Evolutionary conservation across 1,140 invertebrate genomes (phyloP), one percentile per base, ranked within the genome.

Genomic region (Caenorhabditis inopinata): DNA sequence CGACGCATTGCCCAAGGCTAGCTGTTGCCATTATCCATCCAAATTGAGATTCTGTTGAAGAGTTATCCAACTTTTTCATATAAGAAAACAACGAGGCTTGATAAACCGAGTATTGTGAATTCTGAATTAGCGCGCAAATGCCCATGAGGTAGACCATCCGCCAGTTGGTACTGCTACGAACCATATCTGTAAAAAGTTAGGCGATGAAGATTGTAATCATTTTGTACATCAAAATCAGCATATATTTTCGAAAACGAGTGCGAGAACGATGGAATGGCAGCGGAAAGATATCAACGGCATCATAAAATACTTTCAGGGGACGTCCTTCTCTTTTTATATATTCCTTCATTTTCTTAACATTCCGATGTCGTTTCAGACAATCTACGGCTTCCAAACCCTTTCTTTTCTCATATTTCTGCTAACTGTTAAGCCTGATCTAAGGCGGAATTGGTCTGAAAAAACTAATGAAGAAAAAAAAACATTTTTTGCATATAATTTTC

Each of bases 21-120:
- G 58, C 35, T n/a, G 58, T 68, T 5, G 58, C 58, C 58, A 68
- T 68, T 21, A 68, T 68, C 58, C 58, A 68, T 38, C 58, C 58
- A 11, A 68, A 68, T 21, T 68, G 58, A 1, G 58, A 68, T 42
- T 68, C 58, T 0, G 58, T 68, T 1, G 58, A 29, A 18, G 58
- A 38, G 0, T 29, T 9, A 42, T 68, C 58, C 32, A 68, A 21
- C 7, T 68, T 68, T 21, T 68, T 68, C 16, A 68, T 12, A 68
- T 68, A 68, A 0, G 58, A 68, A 38, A 68, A 68, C 58, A 68
- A 38, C 11, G 58, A 68, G 21, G 58, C 38, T 6, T 38, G 58
- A 68, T 68, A 68, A 68, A 68, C 38, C 9, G 58, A 68, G n/a
- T 68, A 68, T 38, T 68, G 58, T 18, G 58, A 38, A 21, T 68